Evolutionary conservation across 1,140 invertebrate genomes (phyloP), one percentile per base, ranked within the genome.

Genomic region (Trypoxylus dichotomus): DNA sequence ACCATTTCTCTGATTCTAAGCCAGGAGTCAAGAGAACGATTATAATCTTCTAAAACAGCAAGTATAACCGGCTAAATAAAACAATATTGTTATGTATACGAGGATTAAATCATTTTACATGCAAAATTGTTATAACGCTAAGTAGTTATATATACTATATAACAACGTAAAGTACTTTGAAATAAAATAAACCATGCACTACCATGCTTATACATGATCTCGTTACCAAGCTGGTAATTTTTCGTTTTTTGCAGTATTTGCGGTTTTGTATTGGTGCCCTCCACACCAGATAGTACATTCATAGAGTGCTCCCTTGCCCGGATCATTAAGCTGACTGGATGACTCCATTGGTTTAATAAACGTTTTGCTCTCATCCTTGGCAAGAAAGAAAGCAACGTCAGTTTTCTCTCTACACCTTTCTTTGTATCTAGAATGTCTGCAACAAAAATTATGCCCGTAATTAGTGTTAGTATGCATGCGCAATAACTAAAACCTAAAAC

Each of bases 291-390:
- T 10, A 95, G 86, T 82, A 95, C 91, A 83, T 94, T 92, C 2
- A 91, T 88, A 5, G 94, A 91, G 85, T 96, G 94, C 85, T 95
- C 93, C 15, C 94, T 88, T 0, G 94, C 94, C 68, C 94, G 88
- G 71, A 95, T 85, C 88, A 93, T 91, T 11, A 95, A 87, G 80
- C 93, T 93, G n/a, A 92, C 89, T 11, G 93, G 92, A 86, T 94
- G 92, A 60, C 90, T 84, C 93, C 94, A 95, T 81, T 92, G 91
- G 79, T 93, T 94, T 1, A 96, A 87, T 15, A 94, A 86, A 25
- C 94, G 89, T 81, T 94, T 91, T 1, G 92, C 93, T 74, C 94
- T 88, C 0, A 92, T 93, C 83, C 92, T 89, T 11, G 94, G 94
- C 76, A 94, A 86, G 21, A 93, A 85, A 21, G 92, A 91, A 1